Evolutionary conservation across 1,140 invertebrate species (phyloP), one percentile per base, ranked within the genome.

Genomic region (Monochamus saltuarius): DNA sequence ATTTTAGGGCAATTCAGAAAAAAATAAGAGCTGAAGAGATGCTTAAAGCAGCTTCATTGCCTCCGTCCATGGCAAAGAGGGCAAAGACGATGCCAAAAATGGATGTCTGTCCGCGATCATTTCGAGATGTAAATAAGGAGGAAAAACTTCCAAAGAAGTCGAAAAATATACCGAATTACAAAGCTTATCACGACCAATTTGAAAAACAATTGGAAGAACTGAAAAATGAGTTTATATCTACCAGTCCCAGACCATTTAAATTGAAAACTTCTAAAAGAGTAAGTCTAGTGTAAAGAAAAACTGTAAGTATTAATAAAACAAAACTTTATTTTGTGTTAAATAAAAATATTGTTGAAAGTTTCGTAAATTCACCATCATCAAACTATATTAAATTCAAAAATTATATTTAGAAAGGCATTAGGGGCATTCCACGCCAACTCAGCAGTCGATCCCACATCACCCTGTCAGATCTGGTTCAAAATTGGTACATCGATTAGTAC

Each of bases 1-100:
- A 34, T 71, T 74, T 59, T 53, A 87, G 86, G 59, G 79, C 84
- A 40, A 75, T 89, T 52, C 86, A 86, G 64, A 86, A 85, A 65
- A 83, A 83, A 65, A 81, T 89, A 2, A 77, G 87, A 57, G 82
- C 87, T 0, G 84, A 86, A 64, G 86, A 88, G 72, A 78, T 89
- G 77, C 73, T 89, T 59, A 83, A 83, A 59, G 81, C 79, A 3
- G 81, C 87, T 1, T 85, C 82, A 9, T 77, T 87, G 49, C 87
- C 87, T 8, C 86, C 87, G 0, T 85, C 83, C 4, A 89, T 89
- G 86, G 85, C 84, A 0, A 77, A 82, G 39, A 73, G 87, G 39
- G 85, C 88, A 64, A 81, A 78, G 56, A 65, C 76, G 0, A 75
- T 61, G 53, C 64, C 63, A 19, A 75, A 71, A 51, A 59, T 64